phyloP scores from a whole-genome alignment of 2,888 invertebrate species.

The Dynastes grantii region DNA sequence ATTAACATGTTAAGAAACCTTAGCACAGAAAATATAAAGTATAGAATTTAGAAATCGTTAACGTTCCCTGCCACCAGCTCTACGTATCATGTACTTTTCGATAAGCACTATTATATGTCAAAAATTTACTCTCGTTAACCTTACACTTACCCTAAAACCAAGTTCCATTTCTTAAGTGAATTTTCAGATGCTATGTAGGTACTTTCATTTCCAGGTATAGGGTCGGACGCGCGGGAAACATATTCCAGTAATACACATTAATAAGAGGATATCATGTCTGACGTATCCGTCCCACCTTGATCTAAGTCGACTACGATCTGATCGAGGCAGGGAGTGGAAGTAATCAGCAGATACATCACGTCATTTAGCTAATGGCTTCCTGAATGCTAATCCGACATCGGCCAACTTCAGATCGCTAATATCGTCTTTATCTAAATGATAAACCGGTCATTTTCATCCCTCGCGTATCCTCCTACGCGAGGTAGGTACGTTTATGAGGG shows the following conservation, averaged over 20 bases:
- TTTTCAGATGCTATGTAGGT: slow-evolving; percentile 24
- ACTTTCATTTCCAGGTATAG: slow-evolving; percentile 42
- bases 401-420: slow-evolving; percentile 61
- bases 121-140: slow-evolving; percentile 3
- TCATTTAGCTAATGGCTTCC: slow-evolving; percentile 72
- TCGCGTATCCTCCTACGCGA: slow-evolving; percentile 1
- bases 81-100: too few species aligned
- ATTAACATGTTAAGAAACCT: too few species aligned
- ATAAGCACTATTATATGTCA: not conserved
- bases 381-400: slow-evolving; percentile 70
- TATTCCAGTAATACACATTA: slow-evolving; percentile 53
- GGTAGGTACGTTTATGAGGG: not conserved
- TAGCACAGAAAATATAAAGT: too few species aligned
- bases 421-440: slow-evolving; percentile 60
- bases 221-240: slow-evolving; percentile 32
- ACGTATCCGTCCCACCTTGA: slow-evolving; percentile 64
- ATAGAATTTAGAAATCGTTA: too few species aligned
- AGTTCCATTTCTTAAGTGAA: slow-evolving; percentile 44
- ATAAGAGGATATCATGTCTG: slow-evolving; percentile 63
- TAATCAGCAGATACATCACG: slow-evolving; percentile 70
- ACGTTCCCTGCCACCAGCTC: too few species aligned
- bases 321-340: slow-evolving; percentile 65
- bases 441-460: slow-evolving; percentile 53
- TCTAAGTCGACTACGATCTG: slow-evolving; percentile 56
- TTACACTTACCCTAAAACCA: slow-evolving; percentile 10